Percentiles rank a stretch among this genome's conserved stretches.
These are phyloP conservation scores for Picathartes gymnocephalus DNA, from an alignment of 2,113 vertebrate species.

Conservation along the genomic window DNA sequence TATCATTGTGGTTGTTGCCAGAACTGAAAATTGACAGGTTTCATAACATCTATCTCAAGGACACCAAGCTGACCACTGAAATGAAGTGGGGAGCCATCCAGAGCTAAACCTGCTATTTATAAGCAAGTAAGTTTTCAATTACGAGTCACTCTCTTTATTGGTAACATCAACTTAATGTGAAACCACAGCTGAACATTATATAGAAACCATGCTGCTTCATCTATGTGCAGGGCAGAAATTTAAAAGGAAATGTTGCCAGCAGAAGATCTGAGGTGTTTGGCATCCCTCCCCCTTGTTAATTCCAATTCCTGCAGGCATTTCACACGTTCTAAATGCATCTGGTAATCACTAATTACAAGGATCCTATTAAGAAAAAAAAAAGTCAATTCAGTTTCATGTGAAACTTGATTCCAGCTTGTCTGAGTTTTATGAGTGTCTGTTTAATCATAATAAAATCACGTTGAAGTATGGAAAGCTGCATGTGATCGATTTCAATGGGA, in stretches of 20 bases:
- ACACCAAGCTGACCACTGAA: background rate
- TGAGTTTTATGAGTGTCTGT: constrained; percentile 51
- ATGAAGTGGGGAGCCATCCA: background rate
- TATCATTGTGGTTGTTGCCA: background rate
- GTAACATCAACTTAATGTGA: background rate
- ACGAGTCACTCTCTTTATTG: background rate
- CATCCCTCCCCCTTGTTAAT: background rate
- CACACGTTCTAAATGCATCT: constrained; percentile 48
- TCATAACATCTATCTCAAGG: background rate
- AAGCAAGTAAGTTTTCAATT: background rate
- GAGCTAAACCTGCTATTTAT: background rate
- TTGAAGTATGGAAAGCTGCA: constrained; percentile 3
- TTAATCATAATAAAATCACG: constrained; percentile 30
- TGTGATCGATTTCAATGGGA: background rate
- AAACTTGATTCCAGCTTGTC: constrained; percentile 42
- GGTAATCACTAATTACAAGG: constrained; percentile 55
- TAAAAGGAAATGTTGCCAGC: background rate
- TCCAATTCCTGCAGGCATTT: constrained; percentile 32
- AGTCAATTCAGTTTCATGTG: background rate
- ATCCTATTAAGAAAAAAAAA: constrained; percentile 25
- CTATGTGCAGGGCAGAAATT: background rate
- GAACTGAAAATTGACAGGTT: background rate
- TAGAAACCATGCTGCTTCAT: background rate
- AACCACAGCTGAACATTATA: constrained; percentile 15
- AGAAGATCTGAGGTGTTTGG: constrained; percentile 17